These are phyloP conservation scores for Tolypeutes matacus DNA, from an alignment of 2,797 vertebrate species.

Conservation along the genomic window DNA sequence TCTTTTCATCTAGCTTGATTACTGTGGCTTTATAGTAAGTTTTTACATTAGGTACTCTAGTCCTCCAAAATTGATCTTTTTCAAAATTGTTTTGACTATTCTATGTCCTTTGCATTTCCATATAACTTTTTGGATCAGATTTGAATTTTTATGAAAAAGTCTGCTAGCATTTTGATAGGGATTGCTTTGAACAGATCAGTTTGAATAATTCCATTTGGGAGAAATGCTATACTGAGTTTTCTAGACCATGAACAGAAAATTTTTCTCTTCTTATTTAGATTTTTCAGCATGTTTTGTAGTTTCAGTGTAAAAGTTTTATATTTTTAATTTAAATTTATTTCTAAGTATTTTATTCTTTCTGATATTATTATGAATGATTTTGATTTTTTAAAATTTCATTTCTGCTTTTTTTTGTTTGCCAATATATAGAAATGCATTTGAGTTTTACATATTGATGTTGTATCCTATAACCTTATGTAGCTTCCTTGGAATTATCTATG, in stretches of 20 bases:
- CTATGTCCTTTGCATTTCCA: not conserved
- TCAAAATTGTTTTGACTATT: not conserved
- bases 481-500: not conserved
- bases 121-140: slow-evolving; percentile 5
- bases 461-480: slow-evolving; percentile 17
- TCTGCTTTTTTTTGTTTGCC: not conserved
- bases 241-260: not conserved
- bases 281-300: slow-evolving; percentile 48
- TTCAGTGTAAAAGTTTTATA: not conserved
- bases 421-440: not conserved
- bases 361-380: not conserved
- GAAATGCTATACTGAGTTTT: not conserved
- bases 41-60: not conserved
- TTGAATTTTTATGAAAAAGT: slow-evolving; percentile 36
- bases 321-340: slow-evolving; percentile 22
- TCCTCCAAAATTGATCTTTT: not conserved
- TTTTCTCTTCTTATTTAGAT: not conserved
- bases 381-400: slow-evolving; percentile 31
- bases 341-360: slow-evolving; percentile 12
- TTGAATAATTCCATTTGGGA: not conserved
- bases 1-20: not conserved
- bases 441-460: not conserved
- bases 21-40: not conserved
- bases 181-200: not conserved
- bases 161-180: not conserved